Evolutionary conservation across 2,797 vertebrate species (phyloP).

Genomic region (Ctenochaetus hawaiiensis): DNA sequence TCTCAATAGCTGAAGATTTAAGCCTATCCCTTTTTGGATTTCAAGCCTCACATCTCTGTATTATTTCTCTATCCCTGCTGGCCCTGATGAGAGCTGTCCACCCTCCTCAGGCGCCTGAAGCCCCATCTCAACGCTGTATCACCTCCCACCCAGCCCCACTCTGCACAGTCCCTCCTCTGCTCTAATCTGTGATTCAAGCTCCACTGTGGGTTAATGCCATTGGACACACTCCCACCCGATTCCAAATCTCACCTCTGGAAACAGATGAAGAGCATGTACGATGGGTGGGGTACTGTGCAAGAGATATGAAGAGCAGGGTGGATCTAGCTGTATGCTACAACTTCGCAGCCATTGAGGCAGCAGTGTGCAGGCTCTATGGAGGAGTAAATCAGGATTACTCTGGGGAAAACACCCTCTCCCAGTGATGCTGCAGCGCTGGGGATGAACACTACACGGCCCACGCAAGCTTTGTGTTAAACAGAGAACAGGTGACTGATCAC

Average conservation of each 20-base stretch:
- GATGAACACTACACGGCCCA: slow-evolving; percentile 66
- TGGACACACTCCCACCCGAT: slow-evolving; percentile 83
- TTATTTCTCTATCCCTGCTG: slow-evolving; percentile 72
- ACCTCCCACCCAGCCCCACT: slow-evolving; percentile 77
- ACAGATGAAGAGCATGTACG: slow-evolving; percentile 70
- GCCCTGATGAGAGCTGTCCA: slow-evolving; percentile 76
- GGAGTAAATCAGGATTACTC: slow-evolving; percentile 80
- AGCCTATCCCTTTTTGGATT: slow-evolving; percentile 74
- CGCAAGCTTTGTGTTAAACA: slow-evolving; percentile 62
- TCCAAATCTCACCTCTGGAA: slow-evolving; percentile 79
- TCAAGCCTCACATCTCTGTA: slow-evolving; percentile 71
- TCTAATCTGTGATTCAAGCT: slow-evolving; percentile 79
- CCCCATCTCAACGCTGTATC: slow-evolving; percentile 65
- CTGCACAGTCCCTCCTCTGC: slow-evolving; percentile 65
- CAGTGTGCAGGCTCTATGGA: slow-evolving; percentile 56
- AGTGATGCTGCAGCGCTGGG: slow-evolving; percentile 47
- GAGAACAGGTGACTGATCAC: slow-evolving; percentile 74
- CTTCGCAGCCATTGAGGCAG: slow-evolving; percentile 53
- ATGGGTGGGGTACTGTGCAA: slow-evolving; percentile 71
- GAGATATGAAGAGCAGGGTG: slow-evolving; percentile 46
- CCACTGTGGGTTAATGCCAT: slow-evolving; percentile 84
- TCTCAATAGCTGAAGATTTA: slow-evolving; percentile 73
- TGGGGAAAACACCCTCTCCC: slow-evolving; percentile 72
- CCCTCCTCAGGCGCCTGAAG: slow-evolving; percentile 66
- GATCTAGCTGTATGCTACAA: slow-evolving; percentile 49